Conservation (phyloP, 1,140 invertebrate species). For the Neodiprion lecontei region DNA sequence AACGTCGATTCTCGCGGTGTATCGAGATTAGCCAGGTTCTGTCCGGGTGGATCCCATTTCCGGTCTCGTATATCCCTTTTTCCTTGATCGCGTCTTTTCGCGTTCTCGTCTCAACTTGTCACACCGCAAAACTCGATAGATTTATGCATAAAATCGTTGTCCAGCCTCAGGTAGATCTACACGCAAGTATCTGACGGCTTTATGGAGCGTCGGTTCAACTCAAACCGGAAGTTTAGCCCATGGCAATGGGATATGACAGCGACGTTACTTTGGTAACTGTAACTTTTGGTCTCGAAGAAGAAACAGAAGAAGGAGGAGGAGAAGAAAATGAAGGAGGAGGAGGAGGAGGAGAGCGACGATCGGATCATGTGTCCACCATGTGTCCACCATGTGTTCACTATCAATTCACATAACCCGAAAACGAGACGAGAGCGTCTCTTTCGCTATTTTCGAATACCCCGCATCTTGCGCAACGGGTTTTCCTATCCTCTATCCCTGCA, state of each 20-base stretch:
- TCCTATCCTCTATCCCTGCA: constrained; percentile 25
- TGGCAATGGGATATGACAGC: constrained; percentile 4
- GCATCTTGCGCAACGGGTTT: constrained; percentile 42
- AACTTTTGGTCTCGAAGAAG: background rate
- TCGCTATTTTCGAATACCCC: constrained; percentile 46
- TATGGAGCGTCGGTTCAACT: background rate
- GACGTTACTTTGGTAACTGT: background rate
- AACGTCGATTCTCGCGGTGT: no score
- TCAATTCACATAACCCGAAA: constrained; percentile 49
- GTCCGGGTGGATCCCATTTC: background rate
- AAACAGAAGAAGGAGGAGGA: background rate
- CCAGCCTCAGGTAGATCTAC: no score
- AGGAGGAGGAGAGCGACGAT: background rate
- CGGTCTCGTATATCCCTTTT: background rate
- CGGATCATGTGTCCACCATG: constrained; percentile 19
- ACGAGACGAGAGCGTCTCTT: background rate
- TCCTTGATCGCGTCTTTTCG: background rate
- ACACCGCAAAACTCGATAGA: background rate
- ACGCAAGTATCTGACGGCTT: background rate
- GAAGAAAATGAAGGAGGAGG: no score
- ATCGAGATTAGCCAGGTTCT: background rate
- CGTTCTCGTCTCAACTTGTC: background rate
- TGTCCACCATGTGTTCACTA: constrained; percentile 54
- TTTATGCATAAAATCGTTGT: no score
- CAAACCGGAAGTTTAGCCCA: constrained; percentile 4